These are phyloP conservation scores for Petrocephalus zakoni DNA, from an alignment of 2,113 vertebrate genomes.

Conservation along the genomic window DNA sequence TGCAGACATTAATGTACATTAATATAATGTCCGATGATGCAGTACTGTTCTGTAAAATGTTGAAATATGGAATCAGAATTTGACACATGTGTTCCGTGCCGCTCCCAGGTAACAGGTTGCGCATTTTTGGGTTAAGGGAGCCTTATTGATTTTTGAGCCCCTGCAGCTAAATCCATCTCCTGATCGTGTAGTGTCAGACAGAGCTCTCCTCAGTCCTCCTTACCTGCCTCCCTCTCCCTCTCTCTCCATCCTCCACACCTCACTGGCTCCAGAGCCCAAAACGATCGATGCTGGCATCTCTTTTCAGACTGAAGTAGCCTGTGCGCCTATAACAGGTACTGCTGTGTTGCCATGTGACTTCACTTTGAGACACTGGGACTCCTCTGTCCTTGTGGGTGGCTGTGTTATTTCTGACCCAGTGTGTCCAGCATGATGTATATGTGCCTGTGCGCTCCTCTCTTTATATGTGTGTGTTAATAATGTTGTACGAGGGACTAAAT, in stretches of 20 bases:
- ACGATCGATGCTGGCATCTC: slow-evolving; percentile 60
- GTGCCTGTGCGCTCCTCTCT: neutral
- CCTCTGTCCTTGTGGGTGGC: neutral
- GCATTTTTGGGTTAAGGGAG: no score
- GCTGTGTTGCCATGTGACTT: slow-evolving; percentile 23
- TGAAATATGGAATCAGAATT: no score
- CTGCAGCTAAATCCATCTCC: no score
- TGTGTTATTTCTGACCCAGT: neutral
- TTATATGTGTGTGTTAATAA: neutral
- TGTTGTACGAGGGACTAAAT: neutral
- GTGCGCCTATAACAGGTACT: slow-evolving; percentile 64
- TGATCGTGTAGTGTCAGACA: no score
- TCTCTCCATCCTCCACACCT: slow-evolving; percentile 4
- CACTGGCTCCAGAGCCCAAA: slow-evolving; percentile 50
- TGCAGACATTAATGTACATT: no score
- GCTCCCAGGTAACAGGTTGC: no score
- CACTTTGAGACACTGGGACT: neutral
- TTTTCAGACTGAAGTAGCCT: slow-evolving; percentile 66
- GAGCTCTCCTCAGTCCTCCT: no score
- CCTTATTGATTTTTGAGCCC: no score
- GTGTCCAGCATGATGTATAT: neutral
- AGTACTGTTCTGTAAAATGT: no score
- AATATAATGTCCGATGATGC: no score
- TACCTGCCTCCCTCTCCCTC: neutral
- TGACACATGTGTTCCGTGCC: no score